Evolutionary conservation across 2,113 vertebrate species (phyloP).

Genomic region (Psilopsiagon aymara): DNA sequence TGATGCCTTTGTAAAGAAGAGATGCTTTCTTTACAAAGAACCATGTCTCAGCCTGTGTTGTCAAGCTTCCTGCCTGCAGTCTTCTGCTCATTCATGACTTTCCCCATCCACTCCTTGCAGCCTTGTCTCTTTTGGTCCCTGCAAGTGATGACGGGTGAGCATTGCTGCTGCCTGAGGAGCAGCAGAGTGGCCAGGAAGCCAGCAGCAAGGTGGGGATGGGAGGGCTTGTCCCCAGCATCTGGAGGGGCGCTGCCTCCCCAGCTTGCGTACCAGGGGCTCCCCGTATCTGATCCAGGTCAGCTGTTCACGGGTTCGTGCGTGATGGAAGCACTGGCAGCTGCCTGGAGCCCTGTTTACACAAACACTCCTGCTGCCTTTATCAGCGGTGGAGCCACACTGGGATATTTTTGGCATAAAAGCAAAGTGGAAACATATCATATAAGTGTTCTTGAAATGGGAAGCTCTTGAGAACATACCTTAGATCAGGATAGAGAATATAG

Average conservation of each 20-base stretch:
- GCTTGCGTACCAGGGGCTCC: rapidly evolving
- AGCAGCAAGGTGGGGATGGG: background rate
- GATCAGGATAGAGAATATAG: background rate
- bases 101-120: background rate
- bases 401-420: conserved; percentile 59
- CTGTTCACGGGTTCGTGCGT: background rate
- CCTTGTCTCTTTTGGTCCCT: background rate
- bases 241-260: background rate
- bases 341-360: background rate
- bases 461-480: conserved; percentile 38
- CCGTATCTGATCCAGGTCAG: rapidly evolving
- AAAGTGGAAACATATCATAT: background rate
- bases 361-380: conserved; percentile 2
- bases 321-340: background rate
- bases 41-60: background rate
- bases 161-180: background rate
- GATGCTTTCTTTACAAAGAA: background rate
- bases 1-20: background rate
- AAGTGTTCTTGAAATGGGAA: conserved; percentile 46
- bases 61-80: background rate
- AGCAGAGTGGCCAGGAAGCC: rapidly evolving
- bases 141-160: background rate
- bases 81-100: background rate
- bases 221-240: background rate
- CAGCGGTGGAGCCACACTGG: rapidly evolving